Evolutionary conservation across 2,113 vertebrate genomes (phyloP).

Genomic region (Amblyornis subalaris): DNA sequence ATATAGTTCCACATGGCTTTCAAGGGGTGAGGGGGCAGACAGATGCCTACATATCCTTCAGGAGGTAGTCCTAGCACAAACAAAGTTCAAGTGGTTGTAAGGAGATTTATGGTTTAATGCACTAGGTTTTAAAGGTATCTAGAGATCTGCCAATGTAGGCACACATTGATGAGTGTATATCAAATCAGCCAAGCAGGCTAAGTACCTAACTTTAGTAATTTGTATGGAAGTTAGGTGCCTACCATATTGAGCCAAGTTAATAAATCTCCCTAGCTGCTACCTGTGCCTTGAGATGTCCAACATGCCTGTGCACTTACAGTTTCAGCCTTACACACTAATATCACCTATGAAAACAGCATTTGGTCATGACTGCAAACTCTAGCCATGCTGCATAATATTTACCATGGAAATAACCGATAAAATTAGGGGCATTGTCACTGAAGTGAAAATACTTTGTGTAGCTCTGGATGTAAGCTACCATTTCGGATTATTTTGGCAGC

Average conservation of each 20-base stretch:
- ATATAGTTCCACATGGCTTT: background rate
- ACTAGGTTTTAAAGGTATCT: background rate
- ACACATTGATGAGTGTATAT: background rate
- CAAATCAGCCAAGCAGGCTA: background rate
- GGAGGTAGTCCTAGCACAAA: background rate
- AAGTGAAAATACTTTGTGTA: background rate
- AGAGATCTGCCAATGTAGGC: background rate
- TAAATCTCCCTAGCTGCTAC: background rate
- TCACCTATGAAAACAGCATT: background rate
- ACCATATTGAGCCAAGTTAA: background rate
- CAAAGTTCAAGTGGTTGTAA: background rate
- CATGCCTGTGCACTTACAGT: background rate
- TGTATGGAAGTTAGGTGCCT: background rate
- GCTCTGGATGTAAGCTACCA: background rate
- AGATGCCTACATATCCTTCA: background rate
- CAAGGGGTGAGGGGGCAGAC: background rate
- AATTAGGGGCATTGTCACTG: background rate
- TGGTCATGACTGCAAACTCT: background rate
- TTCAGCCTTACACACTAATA: background rate
- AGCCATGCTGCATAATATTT: background rate
- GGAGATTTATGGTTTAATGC: background rate
- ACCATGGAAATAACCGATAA: background rate
- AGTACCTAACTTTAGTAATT: background rate
- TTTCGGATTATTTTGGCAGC: background rate
- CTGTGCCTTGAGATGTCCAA: background rate